Evolutionary conservation across 2,797 vertebrate genomes (phyloP).

Genomic region (Forpus xanthops): DNA sequence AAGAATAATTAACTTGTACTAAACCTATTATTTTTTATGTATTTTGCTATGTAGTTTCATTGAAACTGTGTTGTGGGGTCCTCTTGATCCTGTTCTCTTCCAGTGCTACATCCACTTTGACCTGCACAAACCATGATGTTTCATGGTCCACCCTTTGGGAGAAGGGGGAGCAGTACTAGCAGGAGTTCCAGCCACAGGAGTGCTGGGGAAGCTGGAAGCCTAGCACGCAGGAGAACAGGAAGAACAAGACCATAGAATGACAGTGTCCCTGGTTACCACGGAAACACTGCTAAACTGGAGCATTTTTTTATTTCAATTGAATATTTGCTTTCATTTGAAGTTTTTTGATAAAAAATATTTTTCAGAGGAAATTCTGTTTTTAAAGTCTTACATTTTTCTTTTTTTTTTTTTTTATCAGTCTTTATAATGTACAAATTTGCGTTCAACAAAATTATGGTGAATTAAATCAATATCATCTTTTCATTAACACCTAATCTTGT

Average conservation of each 20-base stretch:
- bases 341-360: neutral
- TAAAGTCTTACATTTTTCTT: neutral
- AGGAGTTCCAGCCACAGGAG: neutral
- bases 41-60: neutral
- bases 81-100: neutral
- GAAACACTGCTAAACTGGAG: constrained; percentile 49
- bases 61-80: neutral
- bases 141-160: neutral
- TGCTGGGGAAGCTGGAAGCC: constrained; percentile 4
- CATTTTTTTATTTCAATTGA: constrained; percentile 22
- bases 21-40: neutral
- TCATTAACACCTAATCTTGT: neutral
- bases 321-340: constrained; percentile 49
- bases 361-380: neutral
- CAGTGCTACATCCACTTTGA: neutral
- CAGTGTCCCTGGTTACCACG: constrained; percentile 60
- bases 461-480: neutral
- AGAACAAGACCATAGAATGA: constrained; percentile 48
- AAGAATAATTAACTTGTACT: neutral
- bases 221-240: neutral
- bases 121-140: neutral
- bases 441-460: neutral
- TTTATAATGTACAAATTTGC: neutral
- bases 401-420: neutral
- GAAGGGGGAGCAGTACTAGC: neutral